phyloP scores from a whole-genome alignment of 2,113 vertebrate species.

The Tursiops truncatus region DNA sequence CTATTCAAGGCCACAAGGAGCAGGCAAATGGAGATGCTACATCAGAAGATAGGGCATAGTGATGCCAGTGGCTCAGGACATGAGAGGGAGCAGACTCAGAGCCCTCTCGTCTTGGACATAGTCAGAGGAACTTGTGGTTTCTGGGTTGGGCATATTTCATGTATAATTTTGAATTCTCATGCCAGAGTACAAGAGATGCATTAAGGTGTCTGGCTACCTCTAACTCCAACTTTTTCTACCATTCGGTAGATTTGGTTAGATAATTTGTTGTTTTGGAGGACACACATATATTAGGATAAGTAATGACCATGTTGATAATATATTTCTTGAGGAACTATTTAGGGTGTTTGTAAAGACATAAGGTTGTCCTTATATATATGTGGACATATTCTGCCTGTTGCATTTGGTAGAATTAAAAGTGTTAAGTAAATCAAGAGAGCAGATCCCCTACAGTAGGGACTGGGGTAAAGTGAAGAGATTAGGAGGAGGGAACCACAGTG shows the following conservation, averaged over 20 bases:
- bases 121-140: too few species aligned
- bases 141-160: background rate
- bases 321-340: background rate
- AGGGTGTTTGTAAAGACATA: background rate
- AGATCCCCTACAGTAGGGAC: background rate
- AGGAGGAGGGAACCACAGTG: background rate
- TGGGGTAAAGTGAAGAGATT: background rate
- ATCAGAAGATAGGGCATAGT: background rate
- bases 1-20: background rate
- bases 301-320: background rate
- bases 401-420: background rate
- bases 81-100: too few species aligned
- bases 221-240: background rate
- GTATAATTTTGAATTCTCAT: background rate
- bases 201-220: background rate
- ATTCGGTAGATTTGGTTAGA: background rate
- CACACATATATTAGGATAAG: background rate
- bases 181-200: too few species aligned
- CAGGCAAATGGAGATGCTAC: background rate
- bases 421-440: background rate
- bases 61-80: background rate
- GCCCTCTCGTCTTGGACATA: background rate
- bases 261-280: background rate
- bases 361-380: background rate
- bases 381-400: background rate